These are phyloP conservation scores for Listronotus bonariensis DNA, from an alignment of 1,140 invertebrate genomes.

Conservation along the genomic window DNA sequence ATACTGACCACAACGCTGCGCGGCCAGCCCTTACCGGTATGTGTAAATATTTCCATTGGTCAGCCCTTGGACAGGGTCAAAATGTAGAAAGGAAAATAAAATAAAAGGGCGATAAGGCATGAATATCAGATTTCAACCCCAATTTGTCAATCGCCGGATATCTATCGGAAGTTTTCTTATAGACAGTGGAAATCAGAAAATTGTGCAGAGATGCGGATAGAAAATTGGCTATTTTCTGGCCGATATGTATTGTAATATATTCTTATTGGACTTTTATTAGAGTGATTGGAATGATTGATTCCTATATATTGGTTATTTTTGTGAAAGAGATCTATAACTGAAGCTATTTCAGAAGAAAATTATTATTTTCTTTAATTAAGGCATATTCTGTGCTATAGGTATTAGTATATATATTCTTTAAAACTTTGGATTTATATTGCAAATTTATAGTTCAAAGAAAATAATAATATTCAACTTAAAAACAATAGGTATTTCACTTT, in stretches of 20 bases:
- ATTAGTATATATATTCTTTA: too few relatives aligned
- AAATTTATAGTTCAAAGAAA: too few relatives aligned
- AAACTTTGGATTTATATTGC: too few relatives aligned
- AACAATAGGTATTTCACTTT: too few relatives aligned
- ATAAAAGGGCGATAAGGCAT: constrained; percentile 29
- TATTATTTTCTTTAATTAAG: too few relatives aligned
- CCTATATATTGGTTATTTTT: background rate
- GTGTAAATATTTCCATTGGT: constrained; percentile 25
- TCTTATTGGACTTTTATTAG: constrained; percentile 37
- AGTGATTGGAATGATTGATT: constrained; percentile 32
- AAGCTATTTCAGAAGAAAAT: too few relatives aligned
- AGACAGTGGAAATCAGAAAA: constrained; percentile 29
- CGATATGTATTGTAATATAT: constrained; percentile 39
- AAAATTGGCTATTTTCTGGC: constrained; percentile 37
- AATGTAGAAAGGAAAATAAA: constrained; percentile 31
- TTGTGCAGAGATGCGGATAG: constrained; percentile 25
- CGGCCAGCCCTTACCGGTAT: constrained; percentile 15
- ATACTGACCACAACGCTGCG: constrained; percentile 29
- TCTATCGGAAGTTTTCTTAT: constrained; percentile 16
- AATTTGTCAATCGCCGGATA: constrained; percentile 27
- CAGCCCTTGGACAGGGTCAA: constrained; percentile 20
- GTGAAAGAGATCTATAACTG: too few relatives aligned
- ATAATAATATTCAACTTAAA: too few relatives aligned
- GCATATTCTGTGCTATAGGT: too few relatives aligned
- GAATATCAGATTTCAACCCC: constrained; percentile 26